These are phyloP conservation scores for Prunella strophiata DNA, from an alignment of 2,797 vertebrate genomes.

Conservation along the genomic window DNA sequence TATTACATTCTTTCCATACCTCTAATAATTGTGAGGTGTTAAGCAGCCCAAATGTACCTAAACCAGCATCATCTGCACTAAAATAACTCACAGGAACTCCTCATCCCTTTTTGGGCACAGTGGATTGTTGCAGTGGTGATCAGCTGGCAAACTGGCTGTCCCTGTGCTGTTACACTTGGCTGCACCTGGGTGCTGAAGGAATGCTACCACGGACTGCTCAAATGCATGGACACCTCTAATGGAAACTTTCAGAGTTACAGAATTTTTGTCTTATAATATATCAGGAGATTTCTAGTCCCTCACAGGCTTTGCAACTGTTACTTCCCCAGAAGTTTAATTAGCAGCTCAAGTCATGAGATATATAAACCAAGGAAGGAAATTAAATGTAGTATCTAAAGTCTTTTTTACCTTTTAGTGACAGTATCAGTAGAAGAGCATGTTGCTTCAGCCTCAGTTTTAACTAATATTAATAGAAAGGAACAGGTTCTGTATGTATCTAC, in stretches of 20 bases:
- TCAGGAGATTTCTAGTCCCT: neutral
- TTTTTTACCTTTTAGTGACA: neutral
- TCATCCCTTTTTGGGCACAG: neutral
- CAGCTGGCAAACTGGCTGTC: neutral
- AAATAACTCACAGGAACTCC: neutral
- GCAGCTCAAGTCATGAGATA: neutral
- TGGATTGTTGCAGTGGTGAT: neutral
- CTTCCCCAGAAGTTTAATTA: neutral
- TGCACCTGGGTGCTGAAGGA: neutral
- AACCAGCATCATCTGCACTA: neutral
- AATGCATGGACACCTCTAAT: neutral
- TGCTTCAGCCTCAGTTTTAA: neutral
- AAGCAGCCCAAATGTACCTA: neutral
- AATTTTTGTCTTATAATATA: neutral
- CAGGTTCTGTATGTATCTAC: neutral
- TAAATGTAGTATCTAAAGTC: neutral
- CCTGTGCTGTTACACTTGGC: neutral
- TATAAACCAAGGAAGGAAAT: neutral
- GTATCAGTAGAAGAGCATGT: neutral
- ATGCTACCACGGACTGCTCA: neutral
- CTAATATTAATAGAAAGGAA: neutral
- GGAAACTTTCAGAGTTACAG: neutral
- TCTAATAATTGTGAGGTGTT: neutral
- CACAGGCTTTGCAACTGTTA: neutral
- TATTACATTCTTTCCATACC: neutral